Conservation (phyloP, 1,140 invertebrate genomes). For the Druon quercuslanigerum region DNA sequence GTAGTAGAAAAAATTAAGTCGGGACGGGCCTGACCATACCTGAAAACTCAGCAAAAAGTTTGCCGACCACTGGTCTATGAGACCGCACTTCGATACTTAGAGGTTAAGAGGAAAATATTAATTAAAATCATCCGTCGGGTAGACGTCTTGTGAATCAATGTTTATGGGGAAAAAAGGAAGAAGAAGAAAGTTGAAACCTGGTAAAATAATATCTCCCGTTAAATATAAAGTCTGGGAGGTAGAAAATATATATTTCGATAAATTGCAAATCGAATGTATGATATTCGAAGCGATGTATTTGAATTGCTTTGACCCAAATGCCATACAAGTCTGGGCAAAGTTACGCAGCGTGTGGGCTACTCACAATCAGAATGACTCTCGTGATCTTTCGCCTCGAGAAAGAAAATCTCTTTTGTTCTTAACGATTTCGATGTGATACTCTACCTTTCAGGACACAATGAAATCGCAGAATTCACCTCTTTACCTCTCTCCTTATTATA, state of each 20-base stretch:
- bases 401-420: conserved; percentile 30
- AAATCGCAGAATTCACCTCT: neutral
- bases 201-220: neutral
- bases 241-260: neutral
- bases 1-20: no score
- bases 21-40: no score
- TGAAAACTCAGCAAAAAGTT: no score
- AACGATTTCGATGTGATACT: conserved; percentile 8
- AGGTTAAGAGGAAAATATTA: no score
- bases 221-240: neutral
- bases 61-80: no score
- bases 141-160: no score
- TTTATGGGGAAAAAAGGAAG: neutral
- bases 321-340: conserved; percentile 10
- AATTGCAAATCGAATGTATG: conserved; percentile 24
- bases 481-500: no score
- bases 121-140: no score
- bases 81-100: no score
- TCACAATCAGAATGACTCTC: neutral
- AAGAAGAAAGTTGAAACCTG: neutral
- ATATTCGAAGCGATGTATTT: conserved; percentile 29
- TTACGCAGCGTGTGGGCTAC: conserved; percentile 31
- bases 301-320: conserved; percentile 30
- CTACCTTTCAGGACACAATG: conserved; percentile 16
- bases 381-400: conserved; percentile 22